These are phyloP conservation scores for Leptoteleia sp. DNA, from an alignment of 1,140 invertebrate genomes.

Conservation along the genomic window DNA sequence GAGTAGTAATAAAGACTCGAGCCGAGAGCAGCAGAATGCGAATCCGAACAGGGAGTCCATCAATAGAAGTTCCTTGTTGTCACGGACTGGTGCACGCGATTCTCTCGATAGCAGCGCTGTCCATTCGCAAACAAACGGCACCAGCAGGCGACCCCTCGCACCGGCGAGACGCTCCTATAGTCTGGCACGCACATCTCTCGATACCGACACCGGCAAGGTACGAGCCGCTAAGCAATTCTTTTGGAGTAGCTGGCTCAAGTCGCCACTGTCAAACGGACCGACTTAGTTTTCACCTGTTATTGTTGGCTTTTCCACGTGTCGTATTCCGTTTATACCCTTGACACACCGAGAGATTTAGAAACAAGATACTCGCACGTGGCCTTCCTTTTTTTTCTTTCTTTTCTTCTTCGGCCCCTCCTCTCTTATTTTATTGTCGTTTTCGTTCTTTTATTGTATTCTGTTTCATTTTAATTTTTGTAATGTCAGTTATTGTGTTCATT, in stretches of 20 bases:
- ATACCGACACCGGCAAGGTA: conserved; percentile 84
- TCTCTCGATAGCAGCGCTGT: conserved; percentile 72
- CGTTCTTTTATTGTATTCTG: conserved; percentile 5
- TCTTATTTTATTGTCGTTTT: conserved; percentile 3
- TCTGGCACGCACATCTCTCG: conserved; percentile 73
- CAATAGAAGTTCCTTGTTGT: conserved; percentile 75
- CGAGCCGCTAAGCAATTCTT: conserved; percentile 84
- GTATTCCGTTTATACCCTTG: not conserved
- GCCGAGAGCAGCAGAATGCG: conserved; percentile 72
- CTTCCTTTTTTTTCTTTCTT: conserved; percentile 25
- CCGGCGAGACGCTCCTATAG: conserved; percentile 77
- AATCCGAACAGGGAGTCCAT: conserved; percentile 75
- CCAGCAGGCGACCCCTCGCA: conserved; percentile 72
- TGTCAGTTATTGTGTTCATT: too few relatives aligned
- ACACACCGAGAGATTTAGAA: not conserved
- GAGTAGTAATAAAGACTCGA: conserved; percentile 59
- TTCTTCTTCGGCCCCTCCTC: too few relatives aligned
- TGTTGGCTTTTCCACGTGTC: conserved; percentile 9
- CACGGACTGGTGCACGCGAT: conserved; percentile 70
- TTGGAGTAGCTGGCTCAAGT: conserved; percentile 85
- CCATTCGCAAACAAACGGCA: conserved; percentile 1
- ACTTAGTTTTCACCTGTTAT: conserved; percentile 55
- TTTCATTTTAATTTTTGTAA: not conserved
- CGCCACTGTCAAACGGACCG: conserved; percentile 80
- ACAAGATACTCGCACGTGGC: conserved; percentile 9